Conservation (phyloP, 1,140 invertebrate species). For the Pseudomyrmex pallidus region DNA sequence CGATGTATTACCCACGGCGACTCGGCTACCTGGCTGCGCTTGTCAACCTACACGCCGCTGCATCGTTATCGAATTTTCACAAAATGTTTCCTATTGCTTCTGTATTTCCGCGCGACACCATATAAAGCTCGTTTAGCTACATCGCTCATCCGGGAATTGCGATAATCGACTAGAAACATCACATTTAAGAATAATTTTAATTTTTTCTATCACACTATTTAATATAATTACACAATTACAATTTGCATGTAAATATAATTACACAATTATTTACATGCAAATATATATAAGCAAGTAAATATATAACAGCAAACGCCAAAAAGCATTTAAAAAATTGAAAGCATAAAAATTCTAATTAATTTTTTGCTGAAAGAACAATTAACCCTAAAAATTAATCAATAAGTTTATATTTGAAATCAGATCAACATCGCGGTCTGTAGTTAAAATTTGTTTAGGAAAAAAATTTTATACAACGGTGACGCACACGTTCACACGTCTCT, state of each 20-base stretch:
- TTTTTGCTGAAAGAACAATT: not conserved
- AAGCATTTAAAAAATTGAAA: not conserved
- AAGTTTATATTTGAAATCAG: not conserved
- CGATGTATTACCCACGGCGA: constrained; percentile 46
- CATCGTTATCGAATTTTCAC: constrained; percentile 65
- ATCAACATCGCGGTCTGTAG: not conserved
- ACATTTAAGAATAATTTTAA: not conserved
- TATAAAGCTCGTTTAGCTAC: not conserved
- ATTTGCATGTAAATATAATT: not conserved
- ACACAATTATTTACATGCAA: not conserved
- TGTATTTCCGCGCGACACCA: not conserved
- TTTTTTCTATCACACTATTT: not conserved
- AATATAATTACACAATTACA: not conserved
- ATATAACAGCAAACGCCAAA: not conserved
- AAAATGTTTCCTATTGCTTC: constrained; percentile 2
- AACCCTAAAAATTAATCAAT: not conserved
- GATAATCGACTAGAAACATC: not conserved
- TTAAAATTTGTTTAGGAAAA: not conserved
- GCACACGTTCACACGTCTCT: not conserved
- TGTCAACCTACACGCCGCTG: constrained; percentile 44
- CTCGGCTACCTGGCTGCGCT: constrained; percentile 58
- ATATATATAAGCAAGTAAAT: not conserved
- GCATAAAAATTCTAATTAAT: not conserved
- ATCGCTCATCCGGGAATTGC: not conserved
- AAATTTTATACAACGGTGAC: constrained; percentile 4